Percentiles rank a stretch among this genome's conserved stretches.
Evolutionary conservation across 2,888 invertebrate genomes (phyloP).

Genomic region (Zaprionus obscuricornis): DNA sequence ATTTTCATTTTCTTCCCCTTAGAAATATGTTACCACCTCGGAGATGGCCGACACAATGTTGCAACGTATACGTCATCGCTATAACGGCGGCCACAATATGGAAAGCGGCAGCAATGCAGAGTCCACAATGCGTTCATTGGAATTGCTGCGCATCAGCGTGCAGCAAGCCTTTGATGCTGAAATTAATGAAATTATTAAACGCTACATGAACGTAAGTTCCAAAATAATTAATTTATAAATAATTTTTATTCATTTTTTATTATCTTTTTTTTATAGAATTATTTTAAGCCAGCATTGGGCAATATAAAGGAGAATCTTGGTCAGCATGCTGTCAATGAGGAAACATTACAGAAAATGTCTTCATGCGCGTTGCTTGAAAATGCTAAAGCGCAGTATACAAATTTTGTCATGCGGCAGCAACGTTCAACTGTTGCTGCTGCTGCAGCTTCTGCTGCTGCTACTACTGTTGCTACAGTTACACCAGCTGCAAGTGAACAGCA

Average conservation of each 20-base stretch:
- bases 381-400: constrained; percentile 82
- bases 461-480: constrained; percentile 60
- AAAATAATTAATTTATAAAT: not conserved
- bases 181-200: constrained; percentile 85
- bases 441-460: constrained; percentile 7
- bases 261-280: constrained; percentile 83
- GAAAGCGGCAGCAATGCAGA: constrained; percentile 76
- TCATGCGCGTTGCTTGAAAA: constrained; percentile 82
- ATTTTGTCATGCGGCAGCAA: constrained; percentile 70
- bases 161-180: constrained; percentile 87
- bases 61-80: constrained; percentile 79
- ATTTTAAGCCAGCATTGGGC: constrained; percentile 86
- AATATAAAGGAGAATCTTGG: constrained; percentile 87
- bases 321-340: constrained; percentile 85
- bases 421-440: constrained; percentile 24
- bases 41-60: constrained; percentile 82
- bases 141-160: constrained; percentile 86
- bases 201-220: constrained; percentile 85
- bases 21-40: constrained; percentile 81
- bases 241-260: not conserved
- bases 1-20: not conserved
- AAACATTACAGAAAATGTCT: constrained; percentile 84
- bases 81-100: constrained; percentile 66
- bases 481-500: constrained; percentile 55
- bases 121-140: constrained; percentile 84